Evolutionary conservation across 2,113 vertebrate species (phyloP), one percentile per base, ranked within the genome.

Genomic region (Nestor notabilis): DNA sequence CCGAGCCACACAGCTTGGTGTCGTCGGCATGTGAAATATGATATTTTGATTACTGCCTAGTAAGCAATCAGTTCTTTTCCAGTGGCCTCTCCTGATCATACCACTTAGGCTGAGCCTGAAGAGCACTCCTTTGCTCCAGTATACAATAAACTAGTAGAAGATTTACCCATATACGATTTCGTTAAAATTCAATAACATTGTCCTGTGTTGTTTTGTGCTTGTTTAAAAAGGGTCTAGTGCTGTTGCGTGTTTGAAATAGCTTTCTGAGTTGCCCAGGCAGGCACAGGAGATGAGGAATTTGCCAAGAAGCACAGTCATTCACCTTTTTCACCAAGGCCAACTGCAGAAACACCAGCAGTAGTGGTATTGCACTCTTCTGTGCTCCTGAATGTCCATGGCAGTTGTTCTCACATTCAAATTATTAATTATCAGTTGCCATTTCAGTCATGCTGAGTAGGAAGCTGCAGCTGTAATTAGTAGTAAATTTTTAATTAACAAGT

Each of bases 401-500:
- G 35, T 87, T 7, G 3, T 86, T 70, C 28, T 66, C 76, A 64
- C 64, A 60, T 52, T 75, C 72, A 83, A 35, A 55, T 91, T 74
- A 85, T 91, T 71, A 64, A 79, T 91, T 76, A 85, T 52, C 56
- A 46, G 55, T 78, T 77, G 27, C 60, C 82, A 65, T 89, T 89
- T 81, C 72, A 95, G 14, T 68, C 92, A 61, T 82, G 72, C 83
- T 95, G 92, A 69, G 61, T 82, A 58, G 61, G 76, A 95, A 90
- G 25, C 52, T 87, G 77, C 86, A 87, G 86, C 70, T 92, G 72
- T 77, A 90, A 93, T 92, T 89, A 92, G 39, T 72, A 56, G 47
- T 28, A 91, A 82, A 64, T 84, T 93, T 95, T 96, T 93, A 92
- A 93, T 94, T 95, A 96, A 87, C 81, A 82, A 84, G 56, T 84